Conservation (phyloP, 2,113 vertebrate species). For the Ictidomys tridecemlineatus region DNA sequence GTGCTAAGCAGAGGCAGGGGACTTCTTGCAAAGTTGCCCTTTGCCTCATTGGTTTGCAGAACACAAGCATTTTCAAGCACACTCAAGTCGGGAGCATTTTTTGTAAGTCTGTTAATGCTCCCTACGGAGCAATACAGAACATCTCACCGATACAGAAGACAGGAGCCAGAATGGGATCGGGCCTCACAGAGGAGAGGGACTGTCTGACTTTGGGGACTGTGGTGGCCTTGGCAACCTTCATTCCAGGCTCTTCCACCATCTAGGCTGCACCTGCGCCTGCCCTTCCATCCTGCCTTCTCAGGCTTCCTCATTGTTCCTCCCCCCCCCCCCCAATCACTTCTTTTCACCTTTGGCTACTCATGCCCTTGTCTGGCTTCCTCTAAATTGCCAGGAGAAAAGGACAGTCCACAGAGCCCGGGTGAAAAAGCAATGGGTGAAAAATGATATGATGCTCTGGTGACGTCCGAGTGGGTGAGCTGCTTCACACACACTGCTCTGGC, state of each 20-base stretch:
- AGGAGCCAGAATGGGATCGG: background rate
- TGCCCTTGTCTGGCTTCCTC: background rate
- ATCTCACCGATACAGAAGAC: background rate
- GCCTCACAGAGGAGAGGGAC: background rate
- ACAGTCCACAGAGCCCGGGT: background rate
- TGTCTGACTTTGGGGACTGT: background rate
- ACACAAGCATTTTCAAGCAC: background rate
- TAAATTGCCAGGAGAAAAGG: background rate
- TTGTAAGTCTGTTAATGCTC: background rate
- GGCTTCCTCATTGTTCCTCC: background rate
- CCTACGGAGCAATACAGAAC: background rate
- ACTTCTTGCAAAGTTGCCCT: background rate
- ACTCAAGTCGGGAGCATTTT: background rate
- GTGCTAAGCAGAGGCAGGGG: background rate
- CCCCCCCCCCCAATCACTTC: background rate
- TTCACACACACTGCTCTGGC: rapidly evolving
- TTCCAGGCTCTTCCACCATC: background rate
- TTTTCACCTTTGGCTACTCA: background rate
- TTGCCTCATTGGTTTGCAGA: background rate
- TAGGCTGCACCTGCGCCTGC: too few relatives aligned
- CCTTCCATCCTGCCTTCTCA: background rate
- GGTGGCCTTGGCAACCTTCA: rapidly evolving
- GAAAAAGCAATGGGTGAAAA: background rate
- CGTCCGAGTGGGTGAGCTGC: rapidly evolving
- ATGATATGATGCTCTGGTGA: rapidly evolving